Evolutionary conservation across 1,140 invertebrate species (phyloP), one percentile per base, ranked within the genome.

Genomic region (Anastrepha obliqua): DNA sequence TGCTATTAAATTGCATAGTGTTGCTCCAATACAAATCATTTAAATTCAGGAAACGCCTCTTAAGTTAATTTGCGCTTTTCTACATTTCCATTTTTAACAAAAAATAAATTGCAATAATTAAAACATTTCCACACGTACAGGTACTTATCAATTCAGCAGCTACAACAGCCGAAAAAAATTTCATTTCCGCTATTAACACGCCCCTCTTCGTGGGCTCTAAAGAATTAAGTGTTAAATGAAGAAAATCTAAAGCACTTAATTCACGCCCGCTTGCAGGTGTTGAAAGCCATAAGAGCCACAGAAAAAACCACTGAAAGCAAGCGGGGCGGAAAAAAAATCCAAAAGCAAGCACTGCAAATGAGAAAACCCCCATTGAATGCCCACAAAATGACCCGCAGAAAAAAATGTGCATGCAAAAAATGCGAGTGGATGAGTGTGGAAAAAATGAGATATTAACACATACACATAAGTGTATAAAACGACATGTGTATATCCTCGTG

Each of bases 231-330:
- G 74, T 55, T 81, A 81, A 81, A 81, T 81, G 74, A 81, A 81
- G 74, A 81, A 81, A 81, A 81, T 81, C 74, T 81, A 81, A 81
- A 81, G 47, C 74, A 81, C 74, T 81, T 81, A 81, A 58, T 81
- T 81, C 74, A 81, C 74, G 74, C 74, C 74, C 47, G 8, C 47
- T 81, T 55, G 47, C 74, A 81, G 74, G 74, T 81, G 74, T 55
- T 55, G 74, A 81, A 81, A 81, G 74, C 74, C 74, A 55, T 55
- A 81, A 81, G 74, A 81, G 74, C 74, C 74, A 81, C 74, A 81
- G 74, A 81, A 81, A 81, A 81, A 81, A 81, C 74, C 74, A 17
- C 74, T 55, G 47, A 55, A 81, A 81, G 47, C 74, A 55, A 55
- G 74, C 70, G 17, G 47, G 8, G 39, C 70, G 11, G 9, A 58